Evolutionary conservation across 1,140 invertebrate genomes (phyloP).

Genomic region (Reticulitermes speratus): DNA sequence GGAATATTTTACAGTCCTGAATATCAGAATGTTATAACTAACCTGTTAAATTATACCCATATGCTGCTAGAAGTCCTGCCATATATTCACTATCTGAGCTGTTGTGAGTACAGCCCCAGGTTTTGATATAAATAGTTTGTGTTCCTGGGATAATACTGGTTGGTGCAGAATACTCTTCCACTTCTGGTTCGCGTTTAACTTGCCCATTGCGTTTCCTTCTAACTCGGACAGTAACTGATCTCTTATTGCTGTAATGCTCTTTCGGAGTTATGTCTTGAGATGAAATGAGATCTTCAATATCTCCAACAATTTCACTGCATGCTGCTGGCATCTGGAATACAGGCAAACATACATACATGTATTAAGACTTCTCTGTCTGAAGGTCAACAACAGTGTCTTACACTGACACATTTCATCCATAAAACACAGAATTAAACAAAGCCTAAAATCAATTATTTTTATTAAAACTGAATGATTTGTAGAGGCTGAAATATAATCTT

Average conservation of each 20-base stretch:
- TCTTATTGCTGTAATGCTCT: constrained; percentile 66
- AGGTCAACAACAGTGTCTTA: too few species aligned
- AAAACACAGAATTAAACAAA: too few species aligned
- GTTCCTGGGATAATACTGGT: constrained; percentile 80
- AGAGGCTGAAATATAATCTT: too few species aligned
- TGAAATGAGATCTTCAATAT: constrained; percentile 79
- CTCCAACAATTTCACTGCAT: constrained; percentile 66
- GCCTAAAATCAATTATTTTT: too few species aligned
- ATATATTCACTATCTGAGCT: constrained; percentile 97
- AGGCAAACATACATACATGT: too few species aligned
- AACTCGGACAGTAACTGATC: constrained; percentile 62
- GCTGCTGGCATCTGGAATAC: constrained; percentile 50
- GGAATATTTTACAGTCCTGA: too few species aligned
- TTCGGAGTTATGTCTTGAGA: constrained; percentile 74
- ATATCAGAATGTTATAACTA: neutral
- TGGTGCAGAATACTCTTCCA: constrained; percentile 44
- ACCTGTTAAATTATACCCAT: constrained; percentile 81
- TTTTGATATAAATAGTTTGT: constrained; percentile 90
- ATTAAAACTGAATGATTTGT: too few species aligned
- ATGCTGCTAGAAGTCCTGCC: constrained; percentile 86
- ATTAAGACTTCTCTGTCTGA: too few species aligned
- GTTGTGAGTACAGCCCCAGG: constrained; percentile 98
- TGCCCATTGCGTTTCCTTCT: constrained; percentile 50
- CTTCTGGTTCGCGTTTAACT: constrained; percentile 39
- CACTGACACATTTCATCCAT: too few species aligned